phyloP scores from a whole-genome alignment of 2,797 vertebrate genomes.

The Cirrhinus mrigala region DNA sequence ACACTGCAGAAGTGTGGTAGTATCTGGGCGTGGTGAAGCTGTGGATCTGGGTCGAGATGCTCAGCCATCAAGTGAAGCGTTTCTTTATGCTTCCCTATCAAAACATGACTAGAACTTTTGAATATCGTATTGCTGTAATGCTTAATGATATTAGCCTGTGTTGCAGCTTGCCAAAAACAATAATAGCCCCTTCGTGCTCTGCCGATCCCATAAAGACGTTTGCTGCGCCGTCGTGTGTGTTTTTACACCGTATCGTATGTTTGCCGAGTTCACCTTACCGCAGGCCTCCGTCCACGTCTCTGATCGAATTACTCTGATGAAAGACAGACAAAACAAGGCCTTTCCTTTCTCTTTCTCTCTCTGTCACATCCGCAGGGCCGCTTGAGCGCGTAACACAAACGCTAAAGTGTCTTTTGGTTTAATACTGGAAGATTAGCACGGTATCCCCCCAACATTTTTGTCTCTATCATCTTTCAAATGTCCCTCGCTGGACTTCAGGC shows the following conservation, averaged over 20 bases:
- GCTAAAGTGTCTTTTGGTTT: neutral
- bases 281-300: conserved; percentile 6
- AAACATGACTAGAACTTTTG: neutral
- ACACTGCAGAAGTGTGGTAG: neutral
- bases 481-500: neutral
- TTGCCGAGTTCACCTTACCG: conserved; percentile 11
- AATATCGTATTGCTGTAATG: neutral
- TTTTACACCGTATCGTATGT: conserved; percentile 4
- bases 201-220: neutral
- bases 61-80: neutral
- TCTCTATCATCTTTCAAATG: neutral
- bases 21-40: neutral
- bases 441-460: too few relatives aligned
- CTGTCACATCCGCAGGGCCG: neutral
- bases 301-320: conserved; percentile 29
- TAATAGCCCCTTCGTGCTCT: neutral
- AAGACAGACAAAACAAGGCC: neutral
- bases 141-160: neutral
- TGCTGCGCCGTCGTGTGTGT: neutral
- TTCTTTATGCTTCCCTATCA: neutral
- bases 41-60: neutral
- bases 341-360: neutral
- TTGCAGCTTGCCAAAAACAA: neutral
- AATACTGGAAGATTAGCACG: neutral
- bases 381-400: neutral